These are phyloP conservation scores for Platichthys stellatus DNA, from an alignment of 2,113 vertebrate species.

Conservation along the genomic window DNA sequence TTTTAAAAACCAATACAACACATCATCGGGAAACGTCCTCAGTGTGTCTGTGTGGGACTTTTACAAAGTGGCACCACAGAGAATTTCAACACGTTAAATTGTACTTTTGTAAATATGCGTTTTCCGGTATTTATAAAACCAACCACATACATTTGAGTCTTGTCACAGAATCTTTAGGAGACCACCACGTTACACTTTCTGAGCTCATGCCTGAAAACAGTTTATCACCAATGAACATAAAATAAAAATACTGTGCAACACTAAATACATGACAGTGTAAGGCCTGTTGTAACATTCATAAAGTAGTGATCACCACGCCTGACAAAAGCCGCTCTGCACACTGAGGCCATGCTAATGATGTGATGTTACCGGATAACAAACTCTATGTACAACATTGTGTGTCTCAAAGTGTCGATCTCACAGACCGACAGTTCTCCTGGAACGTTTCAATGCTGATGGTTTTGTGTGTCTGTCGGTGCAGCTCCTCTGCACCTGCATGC, in stretches of 20 bases:
- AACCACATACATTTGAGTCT: constrained; percentile 24
- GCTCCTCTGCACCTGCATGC: constrained; percentile 40
- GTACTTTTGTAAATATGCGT: constrained; percentile 32
- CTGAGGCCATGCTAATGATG: constrained; percentile 40
- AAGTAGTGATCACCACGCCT: constrained; percentile 63
- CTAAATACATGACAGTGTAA: constrained; percentile 53
- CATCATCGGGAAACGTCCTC: constrained; percentile 58
- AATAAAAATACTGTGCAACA: constrained; percentile 64
- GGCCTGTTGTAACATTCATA: constrained; percentile 76
- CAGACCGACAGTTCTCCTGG: constrained; percentile 29
- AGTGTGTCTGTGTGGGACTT: constrained; percentile 49
- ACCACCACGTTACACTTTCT: constrained; percentile 12
- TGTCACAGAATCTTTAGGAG: constrained; percentile 27
- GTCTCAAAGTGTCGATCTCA: constrained; percentile 20
- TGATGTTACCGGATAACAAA: constrained; percentile 48
- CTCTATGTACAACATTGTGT: constrained; percentile 29
- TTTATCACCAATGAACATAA: constrained; percentile 49
- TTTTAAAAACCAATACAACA: constrained; percentile 57
- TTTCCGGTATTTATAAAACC: constrained; percentile 46
- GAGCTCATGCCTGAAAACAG: constrained; percentile 19
- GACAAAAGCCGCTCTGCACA: constrained; percentile 48
- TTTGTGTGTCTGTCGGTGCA: background rate
- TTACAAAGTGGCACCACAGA: constrained; percentile 60
- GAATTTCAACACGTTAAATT: constrained; percentile 17
- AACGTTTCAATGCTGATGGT: constrained; percentile 12